Conservation (phyloP, 2,797 vertebrate genomes). For the Poecile montanus region DNA sequence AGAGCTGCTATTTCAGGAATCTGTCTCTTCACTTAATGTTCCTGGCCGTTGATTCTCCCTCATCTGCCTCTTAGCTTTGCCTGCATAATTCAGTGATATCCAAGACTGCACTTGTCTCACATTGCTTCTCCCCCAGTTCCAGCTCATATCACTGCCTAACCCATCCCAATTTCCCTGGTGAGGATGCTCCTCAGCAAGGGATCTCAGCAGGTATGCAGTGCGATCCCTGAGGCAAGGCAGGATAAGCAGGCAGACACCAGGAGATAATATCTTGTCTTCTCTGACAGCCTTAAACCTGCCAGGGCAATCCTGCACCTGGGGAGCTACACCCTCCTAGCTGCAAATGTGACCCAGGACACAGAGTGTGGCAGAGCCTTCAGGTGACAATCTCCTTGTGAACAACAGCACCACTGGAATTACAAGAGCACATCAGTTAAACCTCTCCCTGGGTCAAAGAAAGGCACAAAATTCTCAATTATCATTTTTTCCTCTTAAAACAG, state of each 20-base stretch:
- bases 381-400: background rate
- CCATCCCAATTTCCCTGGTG: background rate
- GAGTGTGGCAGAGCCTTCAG: background rate
- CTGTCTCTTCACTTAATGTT: constrained; percentile 43
- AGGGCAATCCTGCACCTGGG: background rate
- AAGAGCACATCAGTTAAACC: background rate
- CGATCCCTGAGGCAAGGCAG: background rate
- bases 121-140: background rate
- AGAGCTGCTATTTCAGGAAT: constrained; percentile 45
- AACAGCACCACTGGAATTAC: background rate
- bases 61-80: constrained; percentile 23
- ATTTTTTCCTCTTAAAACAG: background rate
- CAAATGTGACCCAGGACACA: background rate
- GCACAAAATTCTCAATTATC: background rate
- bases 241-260: background rate
- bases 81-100: constrained; percentile 10
- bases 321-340: background rate
- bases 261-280: background rate
- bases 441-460: background rate
- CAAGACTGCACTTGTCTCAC: background rate
- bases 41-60: background rate
- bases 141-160: background rate
- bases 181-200: background rate
- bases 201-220: background rate
- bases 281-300: background rate